phyloP scores from a whole-genome alignment of 1,140 invertebrate genomes.

The Lepidurus apus region DNA sequence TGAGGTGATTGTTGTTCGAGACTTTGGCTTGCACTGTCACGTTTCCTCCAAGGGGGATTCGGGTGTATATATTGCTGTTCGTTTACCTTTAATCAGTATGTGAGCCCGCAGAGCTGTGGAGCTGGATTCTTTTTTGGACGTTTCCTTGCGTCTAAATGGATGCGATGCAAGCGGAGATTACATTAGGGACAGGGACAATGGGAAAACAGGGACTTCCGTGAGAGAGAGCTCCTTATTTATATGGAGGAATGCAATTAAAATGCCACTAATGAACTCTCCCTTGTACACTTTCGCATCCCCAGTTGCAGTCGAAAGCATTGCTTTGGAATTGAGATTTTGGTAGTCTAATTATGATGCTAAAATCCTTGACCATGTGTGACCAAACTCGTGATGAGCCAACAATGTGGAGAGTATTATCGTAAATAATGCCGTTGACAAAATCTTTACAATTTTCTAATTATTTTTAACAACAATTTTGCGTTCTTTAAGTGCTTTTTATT shows the following conservation, averaged over 20 bases:
- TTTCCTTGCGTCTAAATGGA: neutral
- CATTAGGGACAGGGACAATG: neutral
- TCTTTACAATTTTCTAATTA: too few species aligned
- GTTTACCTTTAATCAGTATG: constrained; percentile 3
- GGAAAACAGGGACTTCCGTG: neutral
- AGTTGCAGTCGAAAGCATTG: neutral
- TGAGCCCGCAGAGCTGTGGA: neutral
- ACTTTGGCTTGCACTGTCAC: constrained; percentile 9
- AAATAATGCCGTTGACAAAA: too few species aligned
- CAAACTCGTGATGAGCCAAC: too few species aligned
- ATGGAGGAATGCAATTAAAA: neutral
- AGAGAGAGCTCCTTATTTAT: neutral
- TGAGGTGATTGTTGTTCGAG: neutral
- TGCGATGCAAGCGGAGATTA: neutral
- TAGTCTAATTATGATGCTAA: neutral
- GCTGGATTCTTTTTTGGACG: neutral
- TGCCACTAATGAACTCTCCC: neutral
- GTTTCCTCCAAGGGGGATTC: neutral
- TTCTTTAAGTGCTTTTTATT: too few species aligned
- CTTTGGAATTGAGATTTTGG: neutral
- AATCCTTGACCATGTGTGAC: too few species aligned
- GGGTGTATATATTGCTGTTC: neutral
- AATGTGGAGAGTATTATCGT: too few species aligned
- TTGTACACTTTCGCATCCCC: neutral
- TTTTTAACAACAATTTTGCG: too few species aligned